These are phyloP conservation scores for Lathronympha strigana DNA, from an alignment of 2,888 invertebrate genomes.

Conservation along the genomic window DNA sequence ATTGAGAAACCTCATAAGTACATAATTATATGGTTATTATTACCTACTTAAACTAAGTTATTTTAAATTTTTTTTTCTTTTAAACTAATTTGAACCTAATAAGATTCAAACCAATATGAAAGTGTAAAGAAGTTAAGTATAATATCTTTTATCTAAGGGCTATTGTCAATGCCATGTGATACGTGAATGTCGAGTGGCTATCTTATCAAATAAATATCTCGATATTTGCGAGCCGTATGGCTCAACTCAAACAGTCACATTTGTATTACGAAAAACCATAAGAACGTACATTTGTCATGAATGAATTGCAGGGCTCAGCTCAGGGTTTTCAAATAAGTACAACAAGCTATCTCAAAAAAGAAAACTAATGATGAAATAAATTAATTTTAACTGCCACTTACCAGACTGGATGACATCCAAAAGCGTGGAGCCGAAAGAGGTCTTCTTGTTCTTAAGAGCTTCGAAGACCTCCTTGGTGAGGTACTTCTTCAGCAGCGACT, in stretches of 20 bases:
- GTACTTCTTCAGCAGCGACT: conserved; percentile 98
- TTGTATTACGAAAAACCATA: background rate
- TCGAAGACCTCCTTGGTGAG: conserved; percentile 96
- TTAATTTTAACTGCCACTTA: conserved; percentile 60
- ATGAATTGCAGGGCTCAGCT: no score
- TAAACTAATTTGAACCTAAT: conserved; percentile 2
- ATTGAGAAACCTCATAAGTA: no score
- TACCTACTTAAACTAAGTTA: no score
- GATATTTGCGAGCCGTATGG: background rate
- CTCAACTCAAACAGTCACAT: no score
- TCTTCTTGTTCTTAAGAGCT: conserved; percentile 95
- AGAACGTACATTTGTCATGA: background rate
- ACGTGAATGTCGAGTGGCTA: background rate
- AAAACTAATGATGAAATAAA: background rate
- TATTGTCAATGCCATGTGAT: conserved; percentile 6
- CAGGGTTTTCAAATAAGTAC: background rate
- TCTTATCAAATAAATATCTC: conserved; percentile 11
- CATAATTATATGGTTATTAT: no score
- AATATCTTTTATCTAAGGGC: background rate
- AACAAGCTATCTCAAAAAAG: background rate
- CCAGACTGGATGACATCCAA: conserved; percentile 98
- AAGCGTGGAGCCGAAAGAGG: conserved; percentile 95
- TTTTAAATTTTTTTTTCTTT: no score
- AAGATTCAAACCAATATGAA: background rate
- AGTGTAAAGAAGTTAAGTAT: background rate